A percentile compares a stretch with the other conserved stretches of the same genome.
phyloP scores from a whole-genome alignment of 1,140 invertebrate genomes.

The Brachionus calyciflorus region DNA sequence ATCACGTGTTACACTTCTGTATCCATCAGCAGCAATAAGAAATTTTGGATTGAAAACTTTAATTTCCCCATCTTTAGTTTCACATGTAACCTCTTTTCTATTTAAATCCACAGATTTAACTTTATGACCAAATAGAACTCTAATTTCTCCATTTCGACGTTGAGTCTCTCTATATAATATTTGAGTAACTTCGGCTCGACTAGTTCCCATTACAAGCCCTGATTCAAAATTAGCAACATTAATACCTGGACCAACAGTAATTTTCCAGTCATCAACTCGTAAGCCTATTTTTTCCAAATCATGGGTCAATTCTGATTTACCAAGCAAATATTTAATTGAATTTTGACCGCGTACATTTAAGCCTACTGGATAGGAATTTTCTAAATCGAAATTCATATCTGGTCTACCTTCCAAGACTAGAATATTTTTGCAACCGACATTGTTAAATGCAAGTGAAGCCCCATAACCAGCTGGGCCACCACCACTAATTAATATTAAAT shows the following conservation, averaged over 20 bases:
- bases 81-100: background rate
- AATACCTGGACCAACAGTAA: conserved; percentile 4
- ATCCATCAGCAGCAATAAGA: background rate
- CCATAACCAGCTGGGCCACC: conserved; percentile 8
- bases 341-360: conserved; percentile 16
- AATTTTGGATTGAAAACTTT: conserved; percentile 1
- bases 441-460: background rate
- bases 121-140: conserved; percentile 13
- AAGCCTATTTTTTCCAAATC: background rate
- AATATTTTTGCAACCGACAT: background rate
- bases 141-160: background rate
- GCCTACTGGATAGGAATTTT: background rate
- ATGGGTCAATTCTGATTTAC: background rate
- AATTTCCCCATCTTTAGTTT: background rate
- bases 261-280: conserved; percentile 23
- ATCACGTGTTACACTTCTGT: background rate
- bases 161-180: background rate
- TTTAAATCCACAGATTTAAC: background rate
- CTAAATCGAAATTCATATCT: conserved; percentile 8
- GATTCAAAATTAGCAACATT: conserved; percentile 36
- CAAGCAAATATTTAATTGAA: conserved; percentile 3
- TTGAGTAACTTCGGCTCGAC: conserved; percentile 26
- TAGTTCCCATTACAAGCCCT: background rate
- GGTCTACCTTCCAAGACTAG: background rate
- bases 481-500: background rate